phyloP scores from a whole-genome alignment of 1,140 invertebrate species.

The Drosophila ohnishii region DNA sequence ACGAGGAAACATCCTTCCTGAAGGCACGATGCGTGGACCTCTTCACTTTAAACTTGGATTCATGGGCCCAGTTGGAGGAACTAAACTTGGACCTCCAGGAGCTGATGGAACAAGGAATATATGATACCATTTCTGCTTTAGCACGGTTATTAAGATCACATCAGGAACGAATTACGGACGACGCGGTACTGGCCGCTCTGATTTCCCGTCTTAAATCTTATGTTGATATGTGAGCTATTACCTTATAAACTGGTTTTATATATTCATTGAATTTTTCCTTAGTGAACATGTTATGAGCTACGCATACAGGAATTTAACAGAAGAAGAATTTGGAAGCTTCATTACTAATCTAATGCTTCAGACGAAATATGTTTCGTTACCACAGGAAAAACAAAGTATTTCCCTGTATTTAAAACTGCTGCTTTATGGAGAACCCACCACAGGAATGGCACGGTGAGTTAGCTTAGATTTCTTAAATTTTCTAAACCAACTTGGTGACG shows the following conservation, averaged over 20 bases:
- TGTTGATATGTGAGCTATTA: neutral
- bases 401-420: neutral
- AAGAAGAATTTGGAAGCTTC: neutral
- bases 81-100: neutral
- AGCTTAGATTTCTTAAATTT: neutral
- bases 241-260: neutral
- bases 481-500: no score
- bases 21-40: constrained; percentile 2
- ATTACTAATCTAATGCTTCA: no score
- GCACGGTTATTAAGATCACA: neutral
- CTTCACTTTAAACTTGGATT: neutral
- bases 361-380: neutral
- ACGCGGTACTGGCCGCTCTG: neutral
- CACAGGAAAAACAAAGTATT: no score
- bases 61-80: neutral
- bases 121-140: neutral
- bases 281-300: neutral
- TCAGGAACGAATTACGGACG: neutral
- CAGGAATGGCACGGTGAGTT: neutral
- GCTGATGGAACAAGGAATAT: neutral
- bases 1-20: neutral
- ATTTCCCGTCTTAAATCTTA: neutral
- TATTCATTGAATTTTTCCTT: neutral
- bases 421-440: neutral
- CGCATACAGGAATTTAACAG: neutral